These are phyloP conservation scores for Rhaphigaster nebulosa DNA, from an alignment of 2,888 invertebrate genomes.

Conservation along the genomic window DNA sequence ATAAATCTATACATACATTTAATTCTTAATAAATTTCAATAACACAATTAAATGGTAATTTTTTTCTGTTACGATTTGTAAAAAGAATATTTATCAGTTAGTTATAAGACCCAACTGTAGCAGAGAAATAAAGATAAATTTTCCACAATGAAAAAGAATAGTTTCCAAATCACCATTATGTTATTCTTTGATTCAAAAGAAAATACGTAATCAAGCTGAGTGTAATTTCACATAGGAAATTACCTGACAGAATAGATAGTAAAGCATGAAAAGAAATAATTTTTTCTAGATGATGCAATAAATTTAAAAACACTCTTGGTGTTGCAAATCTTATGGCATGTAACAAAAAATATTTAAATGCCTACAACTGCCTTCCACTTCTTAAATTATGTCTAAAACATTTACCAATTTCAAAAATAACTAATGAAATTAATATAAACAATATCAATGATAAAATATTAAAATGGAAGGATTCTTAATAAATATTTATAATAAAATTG, in stretches of 20 bases:
- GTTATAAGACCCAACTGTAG: background rate
- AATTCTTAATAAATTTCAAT: background rate
- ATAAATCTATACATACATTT: background rate
- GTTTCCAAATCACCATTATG: background rate
- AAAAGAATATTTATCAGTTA: background rate
- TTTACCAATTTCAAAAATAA: constrained; percentile 3
- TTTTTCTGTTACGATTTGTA: background rate
- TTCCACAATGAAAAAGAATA: background rate
- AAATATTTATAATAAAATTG: constrained; percentile 41
- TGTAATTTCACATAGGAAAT: background rate
- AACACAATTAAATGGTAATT: background rate
- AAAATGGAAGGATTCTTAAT: constrained; percentile 49
- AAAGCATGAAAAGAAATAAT: background rate
- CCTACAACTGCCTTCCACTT: background rate
- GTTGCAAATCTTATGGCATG: background rate
- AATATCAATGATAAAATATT: constrained; percentile 39
- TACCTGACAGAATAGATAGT: background rate
- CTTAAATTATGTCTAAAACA: background rate
- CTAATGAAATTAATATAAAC: constrained; percentile 25
- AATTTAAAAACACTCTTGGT: background rate
- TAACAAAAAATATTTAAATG: background rate
- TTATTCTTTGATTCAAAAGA: background rate
- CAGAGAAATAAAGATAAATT: background rate
- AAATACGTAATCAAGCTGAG: background rate
- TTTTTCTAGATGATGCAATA: background rate